A percentile compares a stretch with the other conserved stretches of the same genome.
Conservation (phyloP, 2,888 invertebrate species). For the Chloroclystis v-ata region DNA sequence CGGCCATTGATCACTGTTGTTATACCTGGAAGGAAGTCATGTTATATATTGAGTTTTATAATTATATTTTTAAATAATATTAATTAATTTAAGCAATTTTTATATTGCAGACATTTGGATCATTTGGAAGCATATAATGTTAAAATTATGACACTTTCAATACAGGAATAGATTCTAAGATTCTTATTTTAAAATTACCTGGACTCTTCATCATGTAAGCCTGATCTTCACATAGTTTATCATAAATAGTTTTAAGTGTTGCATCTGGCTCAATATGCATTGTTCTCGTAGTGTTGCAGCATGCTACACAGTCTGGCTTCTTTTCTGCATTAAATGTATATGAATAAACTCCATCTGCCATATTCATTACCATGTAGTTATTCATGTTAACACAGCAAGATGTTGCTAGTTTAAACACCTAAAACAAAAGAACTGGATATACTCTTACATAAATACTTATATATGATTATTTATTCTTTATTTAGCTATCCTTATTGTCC, state of each 20-base stretch:
- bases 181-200: conserved; percentile 49
- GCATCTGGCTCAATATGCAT: conserved; percentile 79
- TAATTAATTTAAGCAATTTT: not conserved
- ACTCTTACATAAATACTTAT: no score
- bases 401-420: conserved; percentile 96
- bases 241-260: conserved; percentile 88
- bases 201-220: conserved; percentile 95
- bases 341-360: conserved; percentile 96
- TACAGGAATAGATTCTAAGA: no score
- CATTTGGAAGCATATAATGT: no score
- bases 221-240: conserved; percentile 85
- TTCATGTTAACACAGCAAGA: conserved; percentile 93
- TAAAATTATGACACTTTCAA: no score
- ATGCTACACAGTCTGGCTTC: conserved; percentile 91
- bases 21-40: conserved; percentile 79
- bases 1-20: conserved; percentile 89
- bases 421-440: conserved; percentile 11
- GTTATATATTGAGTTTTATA: not conserved
- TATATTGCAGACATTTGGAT: not conserved
- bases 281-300: conserved; percentile 84
- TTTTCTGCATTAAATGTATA: conserved; percentile 96
- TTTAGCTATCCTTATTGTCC: no score
- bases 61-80: not conserved
- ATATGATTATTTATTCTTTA: no score
- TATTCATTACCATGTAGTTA: conserved; percentile 98